phyloP scores from a whole-genome alignment of 2,888 invertebrate genomes.

The Scotopteryx bipunctaria region DNA sequence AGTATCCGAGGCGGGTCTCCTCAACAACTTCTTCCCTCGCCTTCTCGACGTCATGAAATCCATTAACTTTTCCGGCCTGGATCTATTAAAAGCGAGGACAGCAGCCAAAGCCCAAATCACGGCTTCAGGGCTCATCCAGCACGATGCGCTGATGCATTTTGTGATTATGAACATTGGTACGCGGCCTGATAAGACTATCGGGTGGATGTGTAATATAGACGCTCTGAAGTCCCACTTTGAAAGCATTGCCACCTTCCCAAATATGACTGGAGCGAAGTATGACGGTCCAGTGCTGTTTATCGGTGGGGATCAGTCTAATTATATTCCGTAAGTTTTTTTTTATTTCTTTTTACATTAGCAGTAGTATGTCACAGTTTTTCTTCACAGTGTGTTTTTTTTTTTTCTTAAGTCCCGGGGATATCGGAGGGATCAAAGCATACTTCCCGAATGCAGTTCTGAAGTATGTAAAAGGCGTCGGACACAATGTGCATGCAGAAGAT shows the following conservation, averaged over 20 bases:
- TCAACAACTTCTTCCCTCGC: conserved; percentile 80
- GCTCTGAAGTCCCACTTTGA: conserved; percentile 46
- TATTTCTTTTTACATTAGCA: too few relatives aligned
- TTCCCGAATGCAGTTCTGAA: conserved; percentile 58
- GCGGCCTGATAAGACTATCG: conserved; percentile 44
- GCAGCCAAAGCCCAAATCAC: conserved; percentile 52
- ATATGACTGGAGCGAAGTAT: conserved; percentile 47
- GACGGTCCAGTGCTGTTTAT: conserved; percentile 61
- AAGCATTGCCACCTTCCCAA: conserved; percentile 57
- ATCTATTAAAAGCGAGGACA: conserved; percentile 84
- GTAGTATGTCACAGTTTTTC: too few relatives aligned
- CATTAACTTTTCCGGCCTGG: conserved; percentile 77
- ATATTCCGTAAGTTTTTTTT: conserved; percentile 58
- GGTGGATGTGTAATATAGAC: conserved; percentile 61
- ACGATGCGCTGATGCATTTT: conserved; percentile 44
- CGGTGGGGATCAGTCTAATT: conserved; percentile 59
- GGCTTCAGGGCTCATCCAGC: conserved; percentile 43
- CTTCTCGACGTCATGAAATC: conserved; percentile 80
- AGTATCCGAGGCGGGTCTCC: conserved; percentile 74
- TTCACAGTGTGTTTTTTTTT: too few relatives aligned
- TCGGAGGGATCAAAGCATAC: conserved; percentile 46
- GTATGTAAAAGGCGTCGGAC: conserved; percentile 57
- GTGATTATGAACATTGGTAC: conserved; percentile 58
- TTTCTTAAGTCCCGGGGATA: conserved; percentile 46
- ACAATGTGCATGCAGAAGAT: conserved; percentile 64